Percentiles rank a stretch among this genome's conserved stretches.
phyloP scores from a whole-genome alignment of 2,888 invertebrate species.

The Teleiodes luculella region DNA sequence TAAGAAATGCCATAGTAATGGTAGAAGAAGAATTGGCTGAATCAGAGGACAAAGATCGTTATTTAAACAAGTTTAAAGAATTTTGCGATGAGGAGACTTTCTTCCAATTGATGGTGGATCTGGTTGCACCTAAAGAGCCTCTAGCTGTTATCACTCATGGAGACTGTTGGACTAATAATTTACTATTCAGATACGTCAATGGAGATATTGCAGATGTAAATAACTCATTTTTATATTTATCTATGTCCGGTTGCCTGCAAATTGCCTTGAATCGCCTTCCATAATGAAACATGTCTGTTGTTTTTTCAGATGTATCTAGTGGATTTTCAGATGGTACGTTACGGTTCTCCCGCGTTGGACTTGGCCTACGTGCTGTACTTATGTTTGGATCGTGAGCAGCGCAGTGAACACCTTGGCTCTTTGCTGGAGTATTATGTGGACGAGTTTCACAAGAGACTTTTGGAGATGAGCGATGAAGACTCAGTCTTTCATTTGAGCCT shows the following conservation, averaged over 20 bases:
- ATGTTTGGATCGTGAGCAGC: slow-evolving; percentile 80
- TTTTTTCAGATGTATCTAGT: slow-evolving; percentile 81
- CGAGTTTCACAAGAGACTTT: slow-evolving; percentile 76
- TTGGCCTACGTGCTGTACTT: slow-evolving; percentile 82
- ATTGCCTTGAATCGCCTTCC: not conserved
- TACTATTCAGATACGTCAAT: slow-evolving; percentile 80
- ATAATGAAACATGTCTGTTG: not conserved
- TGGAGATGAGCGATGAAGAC: slow-evolving; percentile 72
- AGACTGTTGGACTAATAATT: slow-evolving; percentile 87
- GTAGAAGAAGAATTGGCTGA: slow-evolving; percentile 68
- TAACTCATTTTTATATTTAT: too few species aligned
- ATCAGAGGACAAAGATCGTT: slow-evolving; percentile 64
- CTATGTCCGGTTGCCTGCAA: too few species aligned
- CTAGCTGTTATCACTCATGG: slow-evolving; percentile 85
- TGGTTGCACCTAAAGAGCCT: slow-evolving; percentile 80
- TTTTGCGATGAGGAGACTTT: slow-evolving; percentile 82
- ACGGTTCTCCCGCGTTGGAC: slow-evolving; percentile 84
- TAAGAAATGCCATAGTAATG: slow-evolving; percentile 82
- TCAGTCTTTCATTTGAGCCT: slow-evolving; percentile 54
- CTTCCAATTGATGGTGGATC: slow-evolving; percentile 82
- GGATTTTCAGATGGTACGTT: slow-evolving; percentile 84
- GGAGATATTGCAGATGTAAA: slow-evolving; percentile 77
- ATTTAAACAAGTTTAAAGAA: slow-evolving; percentile 77
- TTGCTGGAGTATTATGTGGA: slow-evolving; percentile 80
- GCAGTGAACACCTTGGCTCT: slow-evolving; percentile 76